Conservation (phyloP, 1,140 invertebrate species). For the Caenorhabditis elegans region WBcel235 BX284602.5:5198001-5198500, state of each 20-base stretch:
- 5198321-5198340: not conserved
- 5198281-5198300: not conserved
- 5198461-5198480: not conserved
- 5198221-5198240: not conserved
- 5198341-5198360: not conserved
- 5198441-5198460: not conserved
- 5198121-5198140: not conserved
- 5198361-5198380: not conserved
- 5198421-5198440: not conserved
- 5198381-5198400: not conserved
- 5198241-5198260: not conserved
- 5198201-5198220: not conserved
- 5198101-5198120: not conserved
- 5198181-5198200: not conserved
- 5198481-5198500: not conserved
- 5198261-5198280: not conserved
- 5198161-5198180: not conserved
- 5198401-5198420: constrained; percentile 12
- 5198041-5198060: not conserved
- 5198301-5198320: not conserved
- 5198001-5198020: not conserved
- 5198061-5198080: not conserved
- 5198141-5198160: not conserved
- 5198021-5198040: not conserved
- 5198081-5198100: not conserved